A percentile compares a stretch with the other conserved stretches of the same genome.
These are phyloP conservation scores for Pandemis corylana DNA, from an alignment of 2,888 invertebrate genomes.

Conservation along the genomic window DNA sequence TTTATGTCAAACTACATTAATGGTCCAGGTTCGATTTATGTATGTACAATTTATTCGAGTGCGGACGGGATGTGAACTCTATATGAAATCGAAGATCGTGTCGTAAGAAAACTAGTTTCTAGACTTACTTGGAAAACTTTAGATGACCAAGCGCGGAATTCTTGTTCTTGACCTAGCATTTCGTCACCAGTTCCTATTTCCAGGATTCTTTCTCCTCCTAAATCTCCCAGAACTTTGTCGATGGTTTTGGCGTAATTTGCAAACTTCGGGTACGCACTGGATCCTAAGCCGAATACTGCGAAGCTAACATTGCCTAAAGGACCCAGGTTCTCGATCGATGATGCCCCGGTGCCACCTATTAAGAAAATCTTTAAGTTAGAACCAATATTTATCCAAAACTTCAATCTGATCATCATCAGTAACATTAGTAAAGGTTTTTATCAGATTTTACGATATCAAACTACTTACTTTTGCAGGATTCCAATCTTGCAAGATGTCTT, in stretches of 20 bases:
- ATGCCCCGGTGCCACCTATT: constrained; percentile 89
- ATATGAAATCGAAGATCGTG: too few relatives aligned
- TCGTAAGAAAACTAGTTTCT: background rate
- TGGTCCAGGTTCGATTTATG: too few relatives aligned
- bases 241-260: constrained; percentile 97
- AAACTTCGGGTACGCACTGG: constrained; percentile 98
- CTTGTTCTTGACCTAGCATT: constrained; percentile 97
- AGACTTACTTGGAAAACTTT: constrained; percentile 91
- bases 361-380: too few relatives aligned
- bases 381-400: background rate
- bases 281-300: constrained; percentile 97
- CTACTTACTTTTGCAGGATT: constrained; percentile 68
- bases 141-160: constrained; percentile 95
- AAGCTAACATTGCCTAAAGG: constrained; percentile 95
- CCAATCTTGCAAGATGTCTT: constrained; percentile 71
- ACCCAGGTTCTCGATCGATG: constrained; percentile 91
- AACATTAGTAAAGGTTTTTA: background rate
- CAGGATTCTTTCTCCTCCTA: constrained; percentile 94
- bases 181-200: constrained; percentile 95
- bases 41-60: too few relatives aligned
- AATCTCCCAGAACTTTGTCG: constrained; percentile 93
- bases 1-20: too few relatives aligned
- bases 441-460: background rate
- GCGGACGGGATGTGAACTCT: too few relatives aligned
- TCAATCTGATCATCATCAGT: background rate